These are phyloP conservation scores for Struthio camelus DNA, from an alignment of 2,113 vertebrate species.

Conservation along the genomic window DNA sequence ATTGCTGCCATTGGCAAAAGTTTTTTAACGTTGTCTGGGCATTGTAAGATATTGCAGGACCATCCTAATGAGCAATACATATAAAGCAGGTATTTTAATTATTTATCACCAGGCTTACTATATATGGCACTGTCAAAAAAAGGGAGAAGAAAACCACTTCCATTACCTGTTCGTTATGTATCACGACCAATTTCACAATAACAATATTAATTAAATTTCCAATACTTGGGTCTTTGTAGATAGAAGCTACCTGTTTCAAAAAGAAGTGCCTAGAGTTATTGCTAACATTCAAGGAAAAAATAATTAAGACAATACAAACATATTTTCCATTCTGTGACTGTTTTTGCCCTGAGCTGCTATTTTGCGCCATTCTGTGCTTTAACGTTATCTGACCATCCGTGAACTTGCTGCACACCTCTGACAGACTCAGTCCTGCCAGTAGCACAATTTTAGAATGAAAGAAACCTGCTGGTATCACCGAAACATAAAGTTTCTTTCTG, in stretches of 20 bases:
- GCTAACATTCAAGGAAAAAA: constrained; percentile 45
- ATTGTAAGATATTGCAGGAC: constrained; percentile 92
- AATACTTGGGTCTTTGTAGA: constrained; percentile 99
- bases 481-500: neutral
- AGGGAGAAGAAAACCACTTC: constrained; percentile 31
- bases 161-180: constrained; percentile 94
- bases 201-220: constrained; percentile 98
- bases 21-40: constrained; percentile 97
- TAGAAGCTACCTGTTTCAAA: constrained; percentile 91
- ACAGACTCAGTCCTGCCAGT: neutral
- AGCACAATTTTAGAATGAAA: neutral
- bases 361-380: neutral
- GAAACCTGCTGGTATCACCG: neutral
- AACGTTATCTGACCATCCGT: neutral
- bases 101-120: neutral
- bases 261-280: constrained; percentile 68
- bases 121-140: neutral
- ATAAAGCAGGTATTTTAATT: constrained; percentile 19
- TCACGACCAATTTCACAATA: constrained; percentile 95
- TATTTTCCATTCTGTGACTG: neutral
- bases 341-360: neutral
- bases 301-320: neutral
- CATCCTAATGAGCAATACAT: constrained; percentile 81
- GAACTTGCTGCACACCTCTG: neutral
- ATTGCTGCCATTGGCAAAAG: constrained; percentile 98